Conservation (phyloP, 2,113 vertebrate species). For the Pipra filicauda region DNA sequence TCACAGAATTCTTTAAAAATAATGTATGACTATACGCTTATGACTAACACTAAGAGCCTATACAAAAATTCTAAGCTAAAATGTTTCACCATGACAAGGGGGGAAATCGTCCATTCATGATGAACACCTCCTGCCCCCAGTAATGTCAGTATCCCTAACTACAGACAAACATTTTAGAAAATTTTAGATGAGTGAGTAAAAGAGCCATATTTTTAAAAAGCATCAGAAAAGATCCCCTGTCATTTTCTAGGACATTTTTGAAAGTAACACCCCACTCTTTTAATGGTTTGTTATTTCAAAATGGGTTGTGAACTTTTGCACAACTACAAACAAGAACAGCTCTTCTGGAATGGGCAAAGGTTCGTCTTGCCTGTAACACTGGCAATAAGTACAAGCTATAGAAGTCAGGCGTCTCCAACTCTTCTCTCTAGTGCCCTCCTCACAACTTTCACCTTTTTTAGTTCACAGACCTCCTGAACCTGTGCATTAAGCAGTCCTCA, state of each 20-base stretch:
- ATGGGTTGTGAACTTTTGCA: not conserved
- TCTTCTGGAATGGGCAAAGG: not conserved
- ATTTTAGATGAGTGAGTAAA: not conserved
- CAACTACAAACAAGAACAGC: not conserved
- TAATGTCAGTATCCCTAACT: not conserved
- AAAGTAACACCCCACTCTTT: not conserved
- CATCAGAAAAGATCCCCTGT: not conserved
- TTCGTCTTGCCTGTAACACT: not conserved
- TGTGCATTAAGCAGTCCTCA: not conserved
- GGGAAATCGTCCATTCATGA: not conserved
- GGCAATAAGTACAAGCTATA: not conserved
- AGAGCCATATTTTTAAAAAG: not conserved
- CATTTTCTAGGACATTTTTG: not conserved
- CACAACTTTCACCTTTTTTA: rapidly evolving
- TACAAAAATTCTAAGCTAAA: not conserved
- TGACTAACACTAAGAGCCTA: not conserved
- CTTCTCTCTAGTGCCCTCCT: not conserved
- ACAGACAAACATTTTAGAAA: not conserved
- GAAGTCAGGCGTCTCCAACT: not conserved
- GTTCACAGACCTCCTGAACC: not conserved
- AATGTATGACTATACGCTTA: not conserved
- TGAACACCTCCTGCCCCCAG: not conserved
- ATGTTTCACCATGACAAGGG: not conserved
- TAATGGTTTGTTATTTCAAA: not conserved
- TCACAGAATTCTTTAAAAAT: not conserved